A percentile compares a stretch with the other conserved stretches of the same genome.
phyloP scores from a whole-genome alignment of 2,113 vertebrate species.

The Chrysochloris asiatica region DNA sequence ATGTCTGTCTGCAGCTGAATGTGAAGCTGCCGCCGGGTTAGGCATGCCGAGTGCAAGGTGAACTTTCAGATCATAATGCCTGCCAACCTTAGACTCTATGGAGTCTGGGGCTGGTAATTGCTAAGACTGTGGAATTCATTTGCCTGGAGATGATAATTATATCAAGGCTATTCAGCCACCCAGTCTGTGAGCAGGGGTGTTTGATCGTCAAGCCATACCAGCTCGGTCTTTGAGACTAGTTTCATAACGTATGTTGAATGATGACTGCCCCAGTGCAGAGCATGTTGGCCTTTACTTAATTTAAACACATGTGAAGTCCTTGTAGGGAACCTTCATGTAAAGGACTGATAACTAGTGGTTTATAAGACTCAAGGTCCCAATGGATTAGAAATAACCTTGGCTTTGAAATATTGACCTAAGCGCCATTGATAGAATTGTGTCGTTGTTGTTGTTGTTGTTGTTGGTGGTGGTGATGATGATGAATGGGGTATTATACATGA shows the following conservation, averaged over 20 bases:
- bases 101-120: not conserved
- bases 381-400: no score
- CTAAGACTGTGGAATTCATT: slow-evolving; percentile 29
- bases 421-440: not conserved
- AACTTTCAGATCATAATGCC: not conserved
- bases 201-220: not conserved
- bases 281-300: not conserved
- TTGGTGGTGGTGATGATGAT: not conserved
- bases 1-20: not conserved
- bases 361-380: no score
- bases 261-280: not conserved
- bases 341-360: not conserved
- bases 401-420: not conserved
- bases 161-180: not conserved
- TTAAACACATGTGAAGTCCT: not conserved
- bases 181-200: not conserved
- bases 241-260: not conserved
- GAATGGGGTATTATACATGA: no score
- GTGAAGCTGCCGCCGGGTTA: not conserved
- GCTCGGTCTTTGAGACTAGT: not conserved
- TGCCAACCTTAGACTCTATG: not conserved
- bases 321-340: not conserved
- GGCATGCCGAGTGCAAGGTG: not conserved
- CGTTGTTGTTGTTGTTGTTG: not conserved
- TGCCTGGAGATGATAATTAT: not conserved